phyloP scores from a whole-genome alignment of 2,797 vertebrate genomes.

The Ambastaia sidthimunki region DNA sequence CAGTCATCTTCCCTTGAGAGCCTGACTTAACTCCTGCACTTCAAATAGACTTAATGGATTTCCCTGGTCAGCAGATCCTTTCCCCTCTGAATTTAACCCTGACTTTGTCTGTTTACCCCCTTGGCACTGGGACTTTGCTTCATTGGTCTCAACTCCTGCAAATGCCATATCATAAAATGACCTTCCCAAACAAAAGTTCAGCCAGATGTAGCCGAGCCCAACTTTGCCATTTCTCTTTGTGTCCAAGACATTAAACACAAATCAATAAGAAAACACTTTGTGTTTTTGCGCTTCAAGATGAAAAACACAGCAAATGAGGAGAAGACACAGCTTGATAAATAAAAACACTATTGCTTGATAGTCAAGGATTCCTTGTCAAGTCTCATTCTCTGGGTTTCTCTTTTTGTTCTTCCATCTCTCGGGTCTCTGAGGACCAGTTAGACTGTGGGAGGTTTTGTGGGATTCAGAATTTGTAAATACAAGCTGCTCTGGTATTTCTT shows the following conservation, averaged over 20 bases:
- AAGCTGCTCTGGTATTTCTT: constrained; percentile 2
- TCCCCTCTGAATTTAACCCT: constrained; percentile 48
- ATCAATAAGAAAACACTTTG: constrained; percentile 23
- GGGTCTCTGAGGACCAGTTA: constrained; percentile 43
- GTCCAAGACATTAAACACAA: constrained; percentile 33
- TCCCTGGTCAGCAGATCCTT: constrained; percentile 27
- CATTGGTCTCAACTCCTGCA: neutral
- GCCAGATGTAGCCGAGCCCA: constrained; percentile 33
- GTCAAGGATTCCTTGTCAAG: constrained; percentile 54
- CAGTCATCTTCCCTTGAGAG: constrained; percentile 30
- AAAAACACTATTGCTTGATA: constrained; percentile 34
- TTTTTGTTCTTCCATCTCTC: constrained; percentile 36
- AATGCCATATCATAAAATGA: constrained; percentile 40
- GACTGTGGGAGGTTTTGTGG: constrained; percentile 18
- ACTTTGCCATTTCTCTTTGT: constrained; percentile 18
- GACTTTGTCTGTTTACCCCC: constrained; percentile 35
- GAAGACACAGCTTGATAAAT: constrained; percentile 25
- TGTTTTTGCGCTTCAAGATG: constrained; percentile 40
- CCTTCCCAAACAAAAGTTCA: constrained; percentile 22
- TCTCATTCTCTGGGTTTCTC: constrained; percentile 29
- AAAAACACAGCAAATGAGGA: constrained; percentile 30
- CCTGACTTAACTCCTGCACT: constrained; percentile 20
- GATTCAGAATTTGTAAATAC: constrained; percentile 36
- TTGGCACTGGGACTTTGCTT: constrained; percentile 7
- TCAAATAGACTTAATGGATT: constrained; percentile 41